Conservation (phyloP, 1,140 invertebrate genomes). For the Drosophila seguyi region DNA sequence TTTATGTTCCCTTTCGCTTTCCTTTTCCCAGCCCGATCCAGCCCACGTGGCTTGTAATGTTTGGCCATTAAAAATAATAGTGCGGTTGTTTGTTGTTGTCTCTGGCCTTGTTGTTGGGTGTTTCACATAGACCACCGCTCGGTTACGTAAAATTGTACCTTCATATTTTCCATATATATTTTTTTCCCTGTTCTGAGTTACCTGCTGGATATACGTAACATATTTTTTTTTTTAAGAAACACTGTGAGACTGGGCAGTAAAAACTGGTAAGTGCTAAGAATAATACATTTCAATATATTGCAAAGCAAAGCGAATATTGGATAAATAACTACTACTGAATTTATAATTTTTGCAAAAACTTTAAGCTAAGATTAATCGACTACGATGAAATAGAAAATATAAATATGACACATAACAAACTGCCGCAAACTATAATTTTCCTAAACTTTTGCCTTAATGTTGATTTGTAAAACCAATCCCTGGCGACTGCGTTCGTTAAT, state of each 20-base stretch:
- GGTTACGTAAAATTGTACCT: conserved; percentile 65
- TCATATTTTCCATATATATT: conserved; percentile 43
- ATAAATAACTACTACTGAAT: not conserved
- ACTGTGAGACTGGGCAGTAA: not conserved
- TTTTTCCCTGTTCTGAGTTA: conserved; percentile 10
- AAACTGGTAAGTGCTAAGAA: not conserved
- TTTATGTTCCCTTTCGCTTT: conserved; percentile 71
- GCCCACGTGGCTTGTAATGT: conserved; percentile 71
- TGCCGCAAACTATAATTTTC: no score
- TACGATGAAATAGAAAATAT: no score
- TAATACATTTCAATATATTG: not conserved
- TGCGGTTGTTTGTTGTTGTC: conserved; percentile 67
- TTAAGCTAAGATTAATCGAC: no score
- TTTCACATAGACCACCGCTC: conserved; percentile 39
- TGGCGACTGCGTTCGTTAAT: no score
- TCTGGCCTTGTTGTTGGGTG: conserved; percentile 28
- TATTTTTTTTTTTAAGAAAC: conserved; percentile 11
- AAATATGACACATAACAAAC: no score
- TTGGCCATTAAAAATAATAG: conserved; percentile 84
- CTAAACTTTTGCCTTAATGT: no score
- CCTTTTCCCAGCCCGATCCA: conserved; percentile 16
- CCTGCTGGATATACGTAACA: conserved; percentile 13
- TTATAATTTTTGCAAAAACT: no score
- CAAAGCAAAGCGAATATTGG: not conserved
- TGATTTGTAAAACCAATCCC: no score